phyloP scores from a whole-genome alignment of 2,113 vertebrate species.

The Macquaria ambigua region DNA sequence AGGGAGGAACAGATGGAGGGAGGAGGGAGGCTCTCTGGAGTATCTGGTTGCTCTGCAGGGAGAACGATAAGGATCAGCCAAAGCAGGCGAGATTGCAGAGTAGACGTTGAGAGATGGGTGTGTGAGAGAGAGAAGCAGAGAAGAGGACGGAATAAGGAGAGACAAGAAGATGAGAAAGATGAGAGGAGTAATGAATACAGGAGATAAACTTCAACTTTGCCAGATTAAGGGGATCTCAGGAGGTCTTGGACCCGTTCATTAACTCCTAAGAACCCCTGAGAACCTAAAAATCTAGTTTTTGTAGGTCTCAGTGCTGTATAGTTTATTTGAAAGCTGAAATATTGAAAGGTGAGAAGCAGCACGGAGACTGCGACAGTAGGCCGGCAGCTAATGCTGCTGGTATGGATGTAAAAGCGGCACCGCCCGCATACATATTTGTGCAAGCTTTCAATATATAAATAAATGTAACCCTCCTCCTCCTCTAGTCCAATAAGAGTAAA shows the following conservation, averaged over 20 bases:
- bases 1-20: constrained; percentile 51
- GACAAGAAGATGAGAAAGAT: neutral
- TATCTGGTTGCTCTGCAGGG: constrained; percentile 65
- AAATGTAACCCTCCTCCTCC: neutral
- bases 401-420: neutral
- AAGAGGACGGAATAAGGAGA: neutral
- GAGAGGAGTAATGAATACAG: neutral
- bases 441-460: neutral
- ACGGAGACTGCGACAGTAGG: neutral
- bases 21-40: constrained; percentile 28
- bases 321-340: neutral
- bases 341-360: neutral
- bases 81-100: constrained; percentile 11
- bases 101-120: neutral
- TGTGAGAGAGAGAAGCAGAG: neutral
- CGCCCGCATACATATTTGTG: neutral
- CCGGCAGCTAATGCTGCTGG: neutral
- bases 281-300: neutral
- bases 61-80: constrained; percentile 57
- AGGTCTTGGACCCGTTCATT: neutral
- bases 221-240: neutral
- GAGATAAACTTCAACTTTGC: neutral
- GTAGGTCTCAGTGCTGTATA: neutral
- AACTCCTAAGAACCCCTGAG: neutral
- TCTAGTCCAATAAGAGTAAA: neutral